Evolutionary conservation across 1,140 invertebrate species (phyloP).

Genomic region (Neodiprion lecontei): DNA sequence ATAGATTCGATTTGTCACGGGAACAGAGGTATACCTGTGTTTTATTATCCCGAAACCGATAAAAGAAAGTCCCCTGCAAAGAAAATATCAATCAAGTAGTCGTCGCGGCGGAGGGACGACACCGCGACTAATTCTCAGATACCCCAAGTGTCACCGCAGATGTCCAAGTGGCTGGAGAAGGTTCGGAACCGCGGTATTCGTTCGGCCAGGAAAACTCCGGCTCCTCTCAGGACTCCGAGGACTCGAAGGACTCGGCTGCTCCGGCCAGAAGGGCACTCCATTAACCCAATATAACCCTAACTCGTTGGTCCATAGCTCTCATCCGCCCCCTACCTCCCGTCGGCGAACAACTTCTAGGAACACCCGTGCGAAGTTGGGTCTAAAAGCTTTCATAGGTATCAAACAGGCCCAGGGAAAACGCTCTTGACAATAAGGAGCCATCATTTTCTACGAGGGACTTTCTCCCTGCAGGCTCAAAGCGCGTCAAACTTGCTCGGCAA

Average conservation of each 20-base stretch:
- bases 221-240: neutral
- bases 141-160: neutral
- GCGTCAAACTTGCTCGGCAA: too few species aligned
- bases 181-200: neutral
- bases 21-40: too few species aligned
- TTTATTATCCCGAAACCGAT: neutral
- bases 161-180: neutral
- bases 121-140: neutral
- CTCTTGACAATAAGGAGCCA: neutral
- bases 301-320: constrained; percentile 7
- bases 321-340: neutral
- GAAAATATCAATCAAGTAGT: neutral
- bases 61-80: neutral
- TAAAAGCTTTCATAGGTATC: constrained; percentile 24
- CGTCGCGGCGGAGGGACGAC: neutral
- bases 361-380: constrained; percentile 8
- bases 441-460: constrained; percentile 1
- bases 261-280: constrained; percentile 22
- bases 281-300: constrained; percentile 29
- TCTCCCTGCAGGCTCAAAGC: neutral
- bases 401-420: constrained; percentile 2
- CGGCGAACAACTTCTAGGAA: constrained; percentile 17
- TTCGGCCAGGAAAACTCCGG: neutral
- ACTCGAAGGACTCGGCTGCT: neutral
- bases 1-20: too few species aligned